Evolutionary conservation across 2,888 invertebrate species (phyloP), one percentile per base, ranked within the genome.

Genomic region (Trachelus stipa): DNA sequence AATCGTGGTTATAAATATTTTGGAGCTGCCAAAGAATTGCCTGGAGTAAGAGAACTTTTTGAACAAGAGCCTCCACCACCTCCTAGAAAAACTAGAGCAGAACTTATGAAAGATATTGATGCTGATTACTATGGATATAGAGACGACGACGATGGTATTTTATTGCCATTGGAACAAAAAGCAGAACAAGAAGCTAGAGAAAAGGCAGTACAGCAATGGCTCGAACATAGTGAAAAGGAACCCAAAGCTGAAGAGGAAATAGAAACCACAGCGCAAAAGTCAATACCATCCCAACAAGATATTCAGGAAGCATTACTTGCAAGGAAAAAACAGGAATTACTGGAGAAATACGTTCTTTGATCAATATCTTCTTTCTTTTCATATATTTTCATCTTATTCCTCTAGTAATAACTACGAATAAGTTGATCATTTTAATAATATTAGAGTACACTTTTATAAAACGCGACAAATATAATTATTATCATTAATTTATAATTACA

Each of bases 1-100:
- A 99, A 98, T 92, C 94, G 98, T 83, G 99, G 99, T 0, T 99
- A 99, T 92, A 99, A 99, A 92, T 99, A 99, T 92, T 99, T 99
- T 92, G 99, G 99, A 68, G 99, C 99, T 33, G 98, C 99, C 0
- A 98, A 98, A 92, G 99, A 99, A 92, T 93, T 99, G 84, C 99
- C 99, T 77, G 96, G 99, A 35, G 99, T 99, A 1, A 94, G 99
- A 74, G 99, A 99, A 91, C 91, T 99, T 56, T 99, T 99, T 93
- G 98, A 99, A 90, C 98, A 98, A 90, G 98, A 98, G 90, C 97
- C 98, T 12, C 97, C 98, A 23, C 95, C 96, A 76, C 96, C 97
- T 9, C 96, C 97, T 23, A 94, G 98, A 34, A 97, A 98, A 92
- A 98, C 98, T 0, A 94, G 99, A 76, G 98, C 97, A 0, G 99